Evolutionary conservation across 2,113 vertebrate genomes (phyloP), one percentile per base, ranked within the genome.

Genomic region (Emberiza fucata): DNA sequence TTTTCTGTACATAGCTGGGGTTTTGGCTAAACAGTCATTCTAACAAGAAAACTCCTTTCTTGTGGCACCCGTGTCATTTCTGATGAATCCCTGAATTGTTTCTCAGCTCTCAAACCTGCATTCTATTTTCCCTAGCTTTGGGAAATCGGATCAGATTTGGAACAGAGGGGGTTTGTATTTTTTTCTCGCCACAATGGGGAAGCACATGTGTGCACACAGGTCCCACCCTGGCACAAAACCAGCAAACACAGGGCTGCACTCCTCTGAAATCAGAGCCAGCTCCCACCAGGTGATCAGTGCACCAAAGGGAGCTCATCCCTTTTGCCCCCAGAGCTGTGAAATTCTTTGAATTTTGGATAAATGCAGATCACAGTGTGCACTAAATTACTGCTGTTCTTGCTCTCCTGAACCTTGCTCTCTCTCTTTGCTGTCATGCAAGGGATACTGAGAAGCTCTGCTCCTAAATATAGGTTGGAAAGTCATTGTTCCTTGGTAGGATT

Each of bases 31-130:
- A 27, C 7, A 23, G 24, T 12, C 14, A n/a, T 57, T 87, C 69
- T 60, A 68, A n/a, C 6, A 35, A 87, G 61, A 81, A 59, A 84
- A 44, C 29, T 60, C 15, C n/a, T 57, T 94, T 83, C 51, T 78
- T 79, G 57, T 64, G 63, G 44, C 57, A 91, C 77, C 53, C 78
- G 54, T 65, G 45, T 22, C 0, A 0, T 51, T 86, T 66, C 69
- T 79, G 70, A 70, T 87, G 89, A 92, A 94, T 84, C 69, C 54
- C 5, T 79, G 88, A 66, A 84, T 72, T 91, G 70, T 87, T 95
- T 90, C 44, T 11, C 65, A 81, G 64, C 40, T 91, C 44, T 84
- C 53, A 53, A 51, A 88, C 73, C 81, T 85, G 66, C 22, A 11
- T 28, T 75, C 48, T 60, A 1, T 48, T 69, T 90, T 64, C 31